phyloP scores from a whole-genome alignment of 2,888 invertebrate genomes.

The Palloptera scutellata region DNA sequence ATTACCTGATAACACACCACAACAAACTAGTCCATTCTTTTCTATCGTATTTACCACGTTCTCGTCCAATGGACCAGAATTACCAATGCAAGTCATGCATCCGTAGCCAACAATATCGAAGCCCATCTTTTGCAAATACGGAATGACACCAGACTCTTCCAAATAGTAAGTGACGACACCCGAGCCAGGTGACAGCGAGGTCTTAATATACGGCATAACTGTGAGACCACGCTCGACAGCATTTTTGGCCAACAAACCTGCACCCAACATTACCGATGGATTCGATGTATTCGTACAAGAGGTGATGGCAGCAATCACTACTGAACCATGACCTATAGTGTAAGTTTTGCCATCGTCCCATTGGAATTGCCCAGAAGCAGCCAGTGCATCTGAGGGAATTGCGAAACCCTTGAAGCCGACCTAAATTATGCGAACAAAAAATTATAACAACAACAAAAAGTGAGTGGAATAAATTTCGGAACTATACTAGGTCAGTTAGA shows the following conservation, averaged over 20 bases:
- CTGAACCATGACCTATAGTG: constrained; percentile 85
- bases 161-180: constrained; percentile 88
- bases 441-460: constrained; percentile 26
- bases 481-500: constrained; percentile 52
- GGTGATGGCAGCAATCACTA: constrained; percentile 97
- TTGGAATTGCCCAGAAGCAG: constrained; percentile 75
- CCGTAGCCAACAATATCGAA: constrained; percentile 98
- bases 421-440: constrained; percentile 66
- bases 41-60: constrained; percentile 92
- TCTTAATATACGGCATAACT: constrained; percentile 94
- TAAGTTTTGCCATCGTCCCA: constrained; percentile 82
- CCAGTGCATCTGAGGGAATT: constrained; percentile 72
- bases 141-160: constrained; percentile 89
- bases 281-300: constrained; percentile 98
- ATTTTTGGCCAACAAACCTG: constrained; percentile 91
- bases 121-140: constrained; percentile 84
- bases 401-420: constrained; percentile 94
- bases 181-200: constrained; percentile 94
- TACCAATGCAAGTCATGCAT: constrained; percentile 99
- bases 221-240: constrained; percentile 90
- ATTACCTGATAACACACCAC: constrained; percentile 96
- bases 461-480: constrained; percentile 31
- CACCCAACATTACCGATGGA: constrained; percentile 97
- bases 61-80: constrained; percentile 94
- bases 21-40: constrained; percentile 92